phyloP scores from a whole-genome alignment of 2,888 invertebrate species.

The Malthinus seriepunctatus region DNA sequence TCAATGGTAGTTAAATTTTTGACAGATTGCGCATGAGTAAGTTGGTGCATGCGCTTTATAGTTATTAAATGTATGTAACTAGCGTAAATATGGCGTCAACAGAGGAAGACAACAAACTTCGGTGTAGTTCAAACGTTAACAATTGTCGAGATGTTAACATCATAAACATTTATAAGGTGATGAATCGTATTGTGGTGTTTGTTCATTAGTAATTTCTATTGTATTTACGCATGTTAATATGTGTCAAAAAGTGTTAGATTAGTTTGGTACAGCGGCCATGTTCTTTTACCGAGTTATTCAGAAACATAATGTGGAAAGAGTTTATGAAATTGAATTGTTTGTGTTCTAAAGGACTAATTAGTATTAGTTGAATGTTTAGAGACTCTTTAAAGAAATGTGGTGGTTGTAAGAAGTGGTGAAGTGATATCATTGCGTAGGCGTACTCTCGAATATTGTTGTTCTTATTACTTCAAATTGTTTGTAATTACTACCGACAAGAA shows the following conservation, averaged over 20 bases:
- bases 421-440: slow-evolving; percentile 39
- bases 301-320: slow-evolving; percentile 40
- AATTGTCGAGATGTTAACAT: slow-evolving; percentile 50
- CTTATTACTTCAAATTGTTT: slow-evolving; percentile 47
- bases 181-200: slow-evolving; percentile 49
- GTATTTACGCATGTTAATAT: slow-evolving; percentile 50
- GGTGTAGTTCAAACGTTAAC: slow-evolving; percentile 50
- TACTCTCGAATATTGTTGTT: slow-evolving; percentile 37
- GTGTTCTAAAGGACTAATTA: slow-evolving; percentile 29
- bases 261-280: slow-evolving; percentile 54
- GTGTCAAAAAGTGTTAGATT: slow-evolving; percentile 48
- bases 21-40: neutral
- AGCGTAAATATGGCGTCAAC: slow-evolving; percentile 54
- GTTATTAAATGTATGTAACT: slow-evolving; percentile 30
- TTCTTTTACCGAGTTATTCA: slow-evolving; percentile 46
- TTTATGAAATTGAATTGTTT: slow-evolving; percentile 10
- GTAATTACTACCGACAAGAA: slow-evolving; percentile 45
- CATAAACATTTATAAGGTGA: slow-evolving; percentile 54
- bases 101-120: slow-evolving; percentile 52
- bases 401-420: slow-evolving; percentile 32
- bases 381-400: slow-evolving; percentile 17
- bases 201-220: slow-evolving; percentile 48
- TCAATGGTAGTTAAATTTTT: too few relatives aligned
- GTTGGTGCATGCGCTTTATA: neutral
- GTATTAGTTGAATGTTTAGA: slow-evolving; percentile 41